These are phyloP conservation scores for Condylura cristata DNA, from an alignment of 2,113 vertebrate genomes.

Conservation along the genomic window DNA sequence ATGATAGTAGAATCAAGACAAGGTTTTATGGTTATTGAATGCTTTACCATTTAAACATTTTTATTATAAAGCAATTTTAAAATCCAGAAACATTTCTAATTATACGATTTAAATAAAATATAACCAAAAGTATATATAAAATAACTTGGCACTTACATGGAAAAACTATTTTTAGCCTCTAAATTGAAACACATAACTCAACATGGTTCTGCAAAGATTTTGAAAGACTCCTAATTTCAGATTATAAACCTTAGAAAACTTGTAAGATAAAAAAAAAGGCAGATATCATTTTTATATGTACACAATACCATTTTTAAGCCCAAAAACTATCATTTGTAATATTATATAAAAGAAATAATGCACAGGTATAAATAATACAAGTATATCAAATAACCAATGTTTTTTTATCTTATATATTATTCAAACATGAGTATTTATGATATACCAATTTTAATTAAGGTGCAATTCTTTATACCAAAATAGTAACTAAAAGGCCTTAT, in stretches of 20 bases:
- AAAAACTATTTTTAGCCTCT: conserved; percentile 60
- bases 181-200: conserved; percentile 49
- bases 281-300: conserved; percentile 12
- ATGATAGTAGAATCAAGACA: conserved; percentile 7
- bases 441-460: conserved; percentile 84
- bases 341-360: background rate
- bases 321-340: background rate
- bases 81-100: conserved; percentile 46
- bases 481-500: conserved; percentile 85
- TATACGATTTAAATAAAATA: conserved; percentile 43
- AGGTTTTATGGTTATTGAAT: background rate
- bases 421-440: conserved; percentile 79
- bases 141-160: background rate
- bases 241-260: conserved; percentile 51
- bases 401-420: conserved; percentile 74
- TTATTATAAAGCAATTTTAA: background rate
- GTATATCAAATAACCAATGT: conserved; percentile 70
- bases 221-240: conserved; percentile 11
- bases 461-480: conserved; percentile 81
- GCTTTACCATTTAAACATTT: conserved; percentile 16
- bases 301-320: conserved; percentile 2
- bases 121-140: conserved; percentile 29
- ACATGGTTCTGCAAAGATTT: conserved; percentile 16
- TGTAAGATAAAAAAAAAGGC: background rate
- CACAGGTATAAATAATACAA: conserved; percentile 55